A percentile compares a stretch with the other conserved stretches of the same genome.
These are phyloP conservation scores for Syngnathus floridae DNA, from an alignment of 2,113 vertebrate genomes.

Conservation along the genomic window DNA sequence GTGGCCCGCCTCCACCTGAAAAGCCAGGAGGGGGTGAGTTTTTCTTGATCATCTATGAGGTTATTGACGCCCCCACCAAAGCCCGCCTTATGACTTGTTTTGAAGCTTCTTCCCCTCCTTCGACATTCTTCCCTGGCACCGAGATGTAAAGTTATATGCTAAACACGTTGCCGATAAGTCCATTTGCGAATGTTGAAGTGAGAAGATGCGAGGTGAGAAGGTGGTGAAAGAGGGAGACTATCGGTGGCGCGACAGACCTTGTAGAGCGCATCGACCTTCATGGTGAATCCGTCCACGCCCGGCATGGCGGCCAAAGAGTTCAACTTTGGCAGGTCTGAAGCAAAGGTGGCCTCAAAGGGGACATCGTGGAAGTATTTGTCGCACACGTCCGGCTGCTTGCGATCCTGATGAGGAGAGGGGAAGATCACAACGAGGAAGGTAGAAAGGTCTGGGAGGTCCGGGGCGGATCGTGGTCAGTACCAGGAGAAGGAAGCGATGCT, in stretches of 20 bases:
- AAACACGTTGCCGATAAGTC: too few species aligned
- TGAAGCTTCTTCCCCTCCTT: too few species aligned
- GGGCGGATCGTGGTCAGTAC: constrained; percentile 51
- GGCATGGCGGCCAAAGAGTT: constrained; percentile 81
- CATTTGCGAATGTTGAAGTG: too few species aligned
- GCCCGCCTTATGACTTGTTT: too few species aligned
- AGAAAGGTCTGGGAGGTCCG: neutral
- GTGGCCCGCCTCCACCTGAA: constrained; percentile 94
- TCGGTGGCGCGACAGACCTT: constrained; percentile 71
- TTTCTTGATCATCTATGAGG: too few species aligned
- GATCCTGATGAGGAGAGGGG: constrained; percentile 71
- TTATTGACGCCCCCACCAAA: too few species aligned
- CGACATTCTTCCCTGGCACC: too few species aligned
- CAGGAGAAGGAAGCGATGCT: constrained; percentile 92
- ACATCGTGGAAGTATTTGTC: constrained; percentile 90
- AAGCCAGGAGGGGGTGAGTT: too few species aligned
- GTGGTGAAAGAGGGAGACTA: too few species aligned
- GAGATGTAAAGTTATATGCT: too few species aligned
- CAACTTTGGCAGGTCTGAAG: constrained; percentile 79
- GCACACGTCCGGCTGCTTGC: constrained; percentile 87
- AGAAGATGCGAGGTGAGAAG: neutral
- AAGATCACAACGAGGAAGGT: neutral
- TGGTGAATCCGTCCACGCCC: constrained; percentile 90
- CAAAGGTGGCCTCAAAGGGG: constrained; percentile 90
- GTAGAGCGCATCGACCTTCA: constrained; percentile 95